Conservation (phyloP, 2,113 vertebrate species). For the Ptyas mucosa region DNA sequence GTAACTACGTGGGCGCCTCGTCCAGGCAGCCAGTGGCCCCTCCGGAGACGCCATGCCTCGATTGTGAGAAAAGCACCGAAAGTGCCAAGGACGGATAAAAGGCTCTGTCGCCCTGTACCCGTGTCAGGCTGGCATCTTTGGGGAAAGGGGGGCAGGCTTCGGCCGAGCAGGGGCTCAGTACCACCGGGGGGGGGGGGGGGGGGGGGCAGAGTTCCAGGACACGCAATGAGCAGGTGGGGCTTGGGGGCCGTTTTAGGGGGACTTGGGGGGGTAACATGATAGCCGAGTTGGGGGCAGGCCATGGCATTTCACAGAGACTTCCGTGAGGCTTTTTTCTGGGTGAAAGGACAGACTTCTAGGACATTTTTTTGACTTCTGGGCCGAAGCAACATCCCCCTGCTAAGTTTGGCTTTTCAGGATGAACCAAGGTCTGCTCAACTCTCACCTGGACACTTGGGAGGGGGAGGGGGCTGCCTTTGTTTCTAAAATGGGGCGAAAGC, state of each 20-base stretch:
- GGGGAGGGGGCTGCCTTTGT: not conserved
- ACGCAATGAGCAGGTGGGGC: not conserved
- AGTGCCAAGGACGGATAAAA: not conserved
- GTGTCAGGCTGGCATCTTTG: not conserved
- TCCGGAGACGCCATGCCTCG: not conserved
- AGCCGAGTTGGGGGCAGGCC: not conserved
- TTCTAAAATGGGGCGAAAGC: not conserved
- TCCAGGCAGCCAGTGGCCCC: not conserved
- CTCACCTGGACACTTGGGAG: not conserved
- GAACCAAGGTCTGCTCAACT: not conserved
- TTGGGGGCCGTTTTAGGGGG: not conserved
- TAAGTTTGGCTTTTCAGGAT: not conserved
- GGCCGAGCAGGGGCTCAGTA: not conserved
- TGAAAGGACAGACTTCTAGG: fast-evolving
- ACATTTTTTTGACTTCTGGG: not conserved
- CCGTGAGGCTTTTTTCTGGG: not conserved
- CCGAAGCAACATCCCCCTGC: not conserved
- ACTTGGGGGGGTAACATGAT: not conserved
- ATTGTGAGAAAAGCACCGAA: not conserved
- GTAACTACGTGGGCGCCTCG: not conserved
- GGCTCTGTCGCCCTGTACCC: not conserved
- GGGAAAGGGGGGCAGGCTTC: not conserved
- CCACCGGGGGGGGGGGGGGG: not conserved
- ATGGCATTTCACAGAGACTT: not conserved
- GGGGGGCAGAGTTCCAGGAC: too few species aligned